A percentile compares a stretch with the other conserved stretches of the same genome.
These are phyloP conservation scores for Passer montanus DNA, from an alignment of 2,113 vertebrate species.

Conservation along the genomic window DNA sequence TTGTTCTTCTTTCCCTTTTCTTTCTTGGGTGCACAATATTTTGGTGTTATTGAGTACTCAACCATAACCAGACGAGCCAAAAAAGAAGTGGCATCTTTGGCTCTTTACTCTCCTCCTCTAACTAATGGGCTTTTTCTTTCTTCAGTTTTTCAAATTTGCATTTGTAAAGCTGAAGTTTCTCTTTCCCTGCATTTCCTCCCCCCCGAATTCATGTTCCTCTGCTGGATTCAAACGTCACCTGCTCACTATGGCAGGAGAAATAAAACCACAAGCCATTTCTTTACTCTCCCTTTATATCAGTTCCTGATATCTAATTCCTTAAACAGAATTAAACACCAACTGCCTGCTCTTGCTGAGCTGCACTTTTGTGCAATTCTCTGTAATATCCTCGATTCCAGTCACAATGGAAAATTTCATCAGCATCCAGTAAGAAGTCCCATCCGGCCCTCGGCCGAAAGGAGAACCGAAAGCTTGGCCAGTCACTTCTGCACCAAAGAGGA, in stretches of 20 bases:
- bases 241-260: not conserved
- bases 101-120: not conserved
- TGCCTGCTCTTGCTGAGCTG: not conserved
- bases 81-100: not conserved
- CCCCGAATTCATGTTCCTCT: not conserved
- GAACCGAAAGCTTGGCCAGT: constrained; percentile 28
- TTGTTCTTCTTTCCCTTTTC: not conserved
- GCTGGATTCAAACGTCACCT: not conserved
- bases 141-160: not conserved
- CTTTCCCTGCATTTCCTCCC: not conserved
- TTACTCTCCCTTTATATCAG: not conserved
- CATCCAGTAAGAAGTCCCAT: constrained; percentile 10
- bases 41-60: not conserved
- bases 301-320: constrained; percentile 4
- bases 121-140: not conserved
- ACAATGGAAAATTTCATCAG: constrained; percentile 47
- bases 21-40: not conserved
- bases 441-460: not conserved
- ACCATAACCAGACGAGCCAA: not conserved
- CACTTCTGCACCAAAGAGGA: not conserved
- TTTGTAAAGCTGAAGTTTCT: not conserved
- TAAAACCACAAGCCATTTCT: not conserved
- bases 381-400: constrained; percentile 29
- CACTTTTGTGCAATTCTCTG: not conserved
- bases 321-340: not conserved